A percentile compares a stretch with the other conserved stretches of the same genome.
Evolutionary conservation across 1,140 invertebrate genomes (phyloP).

Genomic region (Cryptotermes secundus): DNA sequence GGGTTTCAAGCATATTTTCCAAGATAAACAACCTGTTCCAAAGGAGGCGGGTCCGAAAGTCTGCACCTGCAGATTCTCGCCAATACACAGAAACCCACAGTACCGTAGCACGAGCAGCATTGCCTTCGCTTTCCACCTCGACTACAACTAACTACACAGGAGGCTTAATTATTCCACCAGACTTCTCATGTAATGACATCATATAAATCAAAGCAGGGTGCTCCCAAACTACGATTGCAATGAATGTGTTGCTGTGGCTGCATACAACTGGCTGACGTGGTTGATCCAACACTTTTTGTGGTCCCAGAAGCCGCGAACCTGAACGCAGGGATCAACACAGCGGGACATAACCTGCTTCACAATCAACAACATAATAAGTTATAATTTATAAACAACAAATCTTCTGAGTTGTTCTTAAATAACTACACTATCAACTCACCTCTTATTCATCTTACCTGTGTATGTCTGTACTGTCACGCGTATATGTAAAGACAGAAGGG

Average conservation of each 20-base stretch:
- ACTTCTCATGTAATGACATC: background rate
- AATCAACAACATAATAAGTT: slow-evolving; percentile 11
- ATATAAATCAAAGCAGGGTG: background rate
- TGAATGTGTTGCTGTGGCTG: background rate
- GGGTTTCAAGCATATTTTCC: too few species aligned
- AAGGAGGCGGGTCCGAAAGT: too few species aligned
- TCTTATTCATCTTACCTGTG: background rate
- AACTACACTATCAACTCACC: background rate
- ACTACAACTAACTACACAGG: too few species aligned
- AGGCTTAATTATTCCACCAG: too few species aligned
- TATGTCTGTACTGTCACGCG: background rate
- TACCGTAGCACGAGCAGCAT: too few species aligned
- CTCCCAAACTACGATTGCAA: background rate
- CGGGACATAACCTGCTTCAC: background rate
- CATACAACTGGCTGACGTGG: background rate
- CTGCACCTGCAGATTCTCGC: too few species aligned
- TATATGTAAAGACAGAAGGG: too few species aligned
- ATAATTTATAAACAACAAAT: background rate
- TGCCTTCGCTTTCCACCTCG: too few species aligned
- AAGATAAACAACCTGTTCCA: too few species aligned
- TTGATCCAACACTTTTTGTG: background rate
- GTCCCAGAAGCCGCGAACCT: background rate
- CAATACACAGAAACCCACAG: too few species aligned
- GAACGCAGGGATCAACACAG: background rate
- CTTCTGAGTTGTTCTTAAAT: background rate